Base-by-base conservation (phyloP, 2,797 vertebrate species). In the Delichon dasypus region DNA sequence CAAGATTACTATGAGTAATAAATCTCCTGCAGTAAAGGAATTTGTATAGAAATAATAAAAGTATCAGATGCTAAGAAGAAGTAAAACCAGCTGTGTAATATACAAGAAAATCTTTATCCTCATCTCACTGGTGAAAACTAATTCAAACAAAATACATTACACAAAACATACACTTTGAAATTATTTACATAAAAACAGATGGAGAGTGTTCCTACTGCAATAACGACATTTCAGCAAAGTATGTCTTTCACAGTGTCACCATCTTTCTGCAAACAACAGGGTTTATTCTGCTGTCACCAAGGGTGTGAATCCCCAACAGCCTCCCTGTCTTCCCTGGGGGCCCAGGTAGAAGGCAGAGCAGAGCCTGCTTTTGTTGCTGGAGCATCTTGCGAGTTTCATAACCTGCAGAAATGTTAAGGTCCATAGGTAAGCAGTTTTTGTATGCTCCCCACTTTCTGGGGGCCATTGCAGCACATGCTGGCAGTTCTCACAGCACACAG, bases 131-230 rank as follows among this genome's bases (percentile, higher is more conserved):
- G 67, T 93, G 89, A 96, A 96, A 97, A 96, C 86, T 93, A 96
- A 93, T 96, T 97, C 92, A 93, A 96, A 90, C 75, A 94, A 95
- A 97, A 93, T 90, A 94, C 68, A 51, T 94, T 95, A 90, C 67
- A 94, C 94, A 93, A 96, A 95, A 94, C 89, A 88, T 81, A 73
- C 61, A 85, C 74, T 95, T 94, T 76, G 70, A 94, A 96, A 90
- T 94, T 95, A 95, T 96, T 97, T 97, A 93, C 88, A 89, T 90
- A 89, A 96, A 95, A 97, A 89, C 89, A 96, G 90, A 95, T 95
- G 93, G 89, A 77, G 55, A 86, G 48, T 50, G 57, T 88, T 96
- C 91, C 85, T 95, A 82, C 82, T 62, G 71, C 1, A 6, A 79
- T 66, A 93, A 75, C 42, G 71, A 76, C 45, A 86, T 75, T 93